Conservation (phyloP, 2,113 vertebrate species). For the Rhipidura dahli region DNA sequence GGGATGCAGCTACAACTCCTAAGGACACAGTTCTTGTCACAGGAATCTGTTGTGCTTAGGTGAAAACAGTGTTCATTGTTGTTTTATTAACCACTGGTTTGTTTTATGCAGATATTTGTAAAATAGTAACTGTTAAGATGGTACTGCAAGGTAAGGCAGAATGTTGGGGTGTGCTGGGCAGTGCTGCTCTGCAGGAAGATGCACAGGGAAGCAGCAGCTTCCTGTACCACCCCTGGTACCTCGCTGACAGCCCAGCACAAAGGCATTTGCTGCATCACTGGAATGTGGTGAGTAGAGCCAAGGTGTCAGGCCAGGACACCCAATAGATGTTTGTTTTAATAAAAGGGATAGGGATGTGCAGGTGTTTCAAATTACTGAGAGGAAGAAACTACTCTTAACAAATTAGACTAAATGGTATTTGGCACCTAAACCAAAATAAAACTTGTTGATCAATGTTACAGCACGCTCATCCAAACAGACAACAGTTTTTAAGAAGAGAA, state of each 20-base stretch:
- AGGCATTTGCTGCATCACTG: background rate
- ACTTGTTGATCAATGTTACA: background rate
- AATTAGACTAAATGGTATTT: background rate
- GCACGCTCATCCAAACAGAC: background rate
- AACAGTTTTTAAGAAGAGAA: background rate
- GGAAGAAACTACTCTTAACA: background rate
- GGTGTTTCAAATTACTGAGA: background rate
- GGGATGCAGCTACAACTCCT: background rate
- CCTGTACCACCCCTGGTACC: background rate
- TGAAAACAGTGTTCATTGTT: background rate
- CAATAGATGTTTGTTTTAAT: background rate
- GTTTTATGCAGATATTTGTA: background rate
- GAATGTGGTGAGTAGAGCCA: background rate
- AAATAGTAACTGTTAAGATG: background rate
- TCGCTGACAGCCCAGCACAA: background rate
- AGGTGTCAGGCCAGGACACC: background rate
- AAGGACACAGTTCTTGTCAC: background rate
- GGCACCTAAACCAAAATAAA: background rate
- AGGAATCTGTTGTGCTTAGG: background rate
- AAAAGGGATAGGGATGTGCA: background rate
- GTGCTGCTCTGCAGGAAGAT: background rate
- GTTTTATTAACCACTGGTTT: background rate
- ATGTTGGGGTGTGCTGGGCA: background rate
- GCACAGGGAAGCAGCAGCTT: background rate
- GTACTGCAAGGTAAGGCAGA: background rate